phyloP scores from a whole-genome alignment of 2,797 vertebrate species.

The Lophotriccus pileatus region DNA sequence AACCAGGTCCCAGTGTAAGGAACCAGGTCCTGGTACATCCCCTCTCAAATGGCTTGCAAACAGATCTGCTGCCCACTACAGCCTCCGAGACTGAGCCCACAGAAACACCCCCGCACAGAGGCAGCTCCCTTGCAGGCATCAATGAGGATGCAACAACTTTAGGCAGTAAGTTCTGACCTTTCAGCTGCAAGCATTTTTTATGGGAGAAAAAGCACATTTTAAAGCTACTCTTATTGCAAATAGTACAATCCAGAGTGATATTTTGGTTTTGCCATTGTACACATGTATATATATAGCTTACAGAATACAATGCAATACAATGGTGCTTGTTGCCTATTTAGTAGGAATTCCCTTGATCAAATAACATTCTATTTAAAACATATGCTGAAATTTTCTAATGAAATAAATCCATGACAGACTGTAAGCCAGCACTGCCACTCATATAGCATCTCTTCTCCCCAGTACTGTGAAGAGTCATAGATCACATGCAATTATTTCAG shows the following conservation, averaged over 20 bases:
- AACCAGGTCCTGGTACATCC: not conserved
- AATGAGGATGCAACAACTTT: not conserved
- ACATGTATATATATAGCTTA: conserved; percentile 29
- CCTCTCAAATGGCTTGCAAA: not conserved
- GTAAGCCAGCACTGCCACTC: not conserved
- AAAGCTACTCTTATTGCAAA: not conserved
- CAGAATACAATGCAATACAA: conserved; percentile 14
- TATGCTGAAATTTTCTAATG: not conserved
- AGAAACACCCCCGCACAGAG: not conserved
- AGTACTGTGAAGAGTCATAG: not conserved
- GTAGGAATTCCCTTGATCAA: not conserved
- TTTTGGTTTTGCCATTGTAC: conserved; percentile 32
- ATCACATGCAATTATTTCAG: not conserved
- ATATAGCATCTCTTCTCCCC: not conserved
- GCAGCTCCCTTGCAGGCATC: not conserved
- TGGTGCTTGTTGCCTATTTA: conserved; percentile 4
- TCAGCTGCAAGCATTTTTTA: not conserved
- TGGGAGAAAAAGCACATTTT: not conserved
- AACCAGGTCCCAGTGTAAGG: not conserved
- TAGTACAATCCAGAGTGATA: not conserved
- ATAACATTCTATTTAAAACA: conserved; percentile 4
- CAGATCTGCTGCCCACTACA: not conserved
- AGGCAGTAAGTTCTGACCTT: not conserved
- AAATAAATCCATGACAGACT: not conserved
- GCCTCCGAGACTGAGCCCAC: not conserved